Evolutionary conservation across 2,113 vertebrate species (phyloP), one percentile per base, ranked within the genome.

Genomic region (Agapornis roseicollis): DNA sequence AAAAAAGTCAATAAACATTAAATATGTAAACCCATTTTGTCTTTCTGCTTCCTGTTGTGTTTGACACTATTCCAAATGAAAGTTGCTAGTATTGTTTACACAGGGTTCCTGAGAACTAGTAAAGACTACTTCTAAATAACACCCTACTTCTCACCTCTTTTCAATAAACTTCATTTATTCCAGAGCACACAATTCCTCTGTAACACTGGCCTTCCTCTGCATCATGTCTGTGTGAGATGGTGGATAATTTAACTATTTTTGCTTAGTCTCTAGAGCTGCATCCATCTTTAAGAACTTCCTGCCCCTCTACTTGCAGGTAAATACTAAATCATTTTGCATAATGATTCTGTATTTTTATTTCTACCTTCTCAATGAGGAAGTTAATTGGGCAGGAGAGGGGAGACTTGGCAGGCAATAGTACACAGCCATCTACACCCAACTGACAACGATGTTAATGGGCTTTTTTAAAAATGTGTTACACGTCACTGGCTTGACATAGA

Each of bases 331-430:
- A 42, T 87, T 97, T 97, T 92, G 80, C 85, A 90, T 97, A 80
- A 44, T 52, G 70, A 88, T n/a, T 92, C 74, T 85, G 94, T 94
- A 85, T 96, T 97, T 95, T 96, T 50, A 76, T 96, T 96, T 97
- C 89, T 8, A 4, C 96, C 90, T 91, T 96, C 90, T 97, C 96
- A 96, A 64, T 93, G 96, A 96, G 90, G 81, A 94, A 93, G 85
- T 89, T 95, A 95, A 92, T 76, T 92, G 94, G 85, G 88, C 4
- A 0, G 89, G 73, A 85, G 70, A 42, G 65, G 65, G 86, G 33
- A 85, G 76, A 83, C 85, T 97, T 95, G 96, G 96, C 97, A 97
- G 97, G 98, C 87, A 96, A 81, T 80, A 80, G 52, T 77, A 88
- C 37, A 77, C 90, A 92, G 70, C 84, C 64, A 85, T 96, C 94